Conservation (phyloP, 2,888 invertebrate genomes). For the Leistus spinibarbis region DNA sequence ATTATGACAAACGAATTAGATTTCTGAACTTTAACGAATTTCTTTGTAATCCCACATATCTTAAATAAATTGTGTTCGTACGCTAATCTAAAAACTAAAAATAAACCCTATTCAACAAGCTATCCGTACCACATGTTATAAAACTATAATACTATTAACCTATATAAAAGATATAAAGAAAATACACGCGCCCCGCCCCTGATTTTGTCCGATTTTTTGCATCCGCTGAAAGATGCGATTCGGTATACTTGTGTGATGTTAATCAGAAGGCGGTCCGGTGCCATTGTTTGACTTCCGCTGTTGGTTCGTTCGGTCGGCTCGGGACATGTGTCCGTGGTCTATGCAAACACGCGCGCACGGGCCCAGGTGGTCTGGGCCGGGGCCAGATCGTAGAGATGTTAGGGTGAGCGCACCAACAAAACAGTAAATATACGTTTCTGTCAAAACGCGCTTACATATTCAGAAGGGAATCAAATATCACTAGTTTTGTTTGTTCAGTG, state of each 20-base stretch:
- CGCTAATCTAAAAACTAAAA: background rate
- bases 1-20: too few relatives aligned
- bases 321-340: background rate
- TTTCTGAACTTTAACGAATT: too few relatives aligned
- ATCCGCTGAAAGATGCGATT: background rate
- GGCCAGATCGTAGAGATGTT: background rate
- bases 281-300: constrained; percentile 9
- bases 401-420: background rate
- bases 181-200: background rate
- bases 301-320: background rate
- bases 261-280: background rate
- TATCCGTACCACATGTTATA: background rate
- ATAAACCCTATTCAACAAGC: background rate
- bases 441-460: constrained; percentile 8
- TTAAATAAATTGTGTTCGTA: too few relatives aligned
- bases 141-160: background rate
- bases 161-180: background rate
- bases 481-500: constrained; percentile 10
- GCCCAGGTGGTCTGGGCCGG: background rate
- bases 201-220: background rate
- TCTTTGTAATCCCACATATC: too few relatives aligned
- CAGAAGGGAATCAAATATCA: constrained; percentile 9
- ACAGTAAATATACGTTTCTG: constrained; percentile 6
- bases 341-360: background rate
- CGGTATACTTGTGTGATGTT: constrained; percentile 1